These are phyloP conservation scores for Poecile montanus DNA, from an alignment of 2,797 vertebrate species.

Conservation along the genomic window DNA sequence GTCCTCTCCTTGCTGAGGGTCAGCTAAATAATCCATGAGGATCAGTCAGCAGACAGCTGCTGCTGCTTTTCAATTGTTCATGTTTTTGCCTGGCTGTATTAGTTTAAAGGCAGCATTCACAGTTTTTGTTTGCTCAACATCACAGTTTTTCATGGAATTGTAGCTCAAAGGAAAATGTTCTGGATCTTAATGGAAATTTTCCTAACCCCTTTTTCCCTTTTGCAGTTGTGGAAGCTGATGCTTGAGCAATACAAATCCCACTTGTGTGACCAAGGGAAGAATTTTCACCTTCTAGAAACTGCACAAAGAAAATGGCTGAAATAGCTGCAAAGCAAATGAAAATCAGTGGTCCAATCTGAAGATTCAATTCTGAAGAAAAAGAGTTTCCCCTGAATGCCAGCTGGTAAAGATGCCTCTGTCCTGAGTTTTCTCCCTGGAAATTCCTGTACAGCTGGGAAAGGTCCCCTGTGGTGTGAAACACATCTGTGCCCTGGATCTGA, in stretches of 20 bases:
- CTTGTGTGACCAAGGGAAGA: not conserved
- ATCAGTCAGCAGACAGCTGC: not conserved
- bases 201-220: not conserved
- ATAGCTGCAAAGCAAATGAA: not conserved
- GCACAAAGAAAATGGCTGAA: not conserved
- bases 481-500: not conserved
- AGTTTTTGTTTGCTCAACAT: not conserved
- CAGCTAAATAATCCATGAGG: not conserved
- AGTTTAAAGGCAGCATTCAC: not conserved
- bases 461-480: fast-evolving
- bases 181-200: not conserved
- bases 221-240: not conserved
- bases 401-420: not conserved
- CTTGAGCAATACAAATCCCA: not conserved
- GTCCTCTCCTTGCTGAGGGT: not conserved
- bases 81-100: not conserved
- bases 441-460: not conserved
- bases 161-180: not conserved
- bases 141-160: not conserved
- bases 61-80: not conserved
- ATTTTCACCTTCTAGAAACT: not conserved
- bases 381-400: not conserved
- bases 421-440: not conserved
- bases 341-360: not conserved
- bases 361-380: not conserved